phyloP scores from a whole-genome alignment of 35 echinoderm and acorn worm species.

The Antedon bifida region DNA sequence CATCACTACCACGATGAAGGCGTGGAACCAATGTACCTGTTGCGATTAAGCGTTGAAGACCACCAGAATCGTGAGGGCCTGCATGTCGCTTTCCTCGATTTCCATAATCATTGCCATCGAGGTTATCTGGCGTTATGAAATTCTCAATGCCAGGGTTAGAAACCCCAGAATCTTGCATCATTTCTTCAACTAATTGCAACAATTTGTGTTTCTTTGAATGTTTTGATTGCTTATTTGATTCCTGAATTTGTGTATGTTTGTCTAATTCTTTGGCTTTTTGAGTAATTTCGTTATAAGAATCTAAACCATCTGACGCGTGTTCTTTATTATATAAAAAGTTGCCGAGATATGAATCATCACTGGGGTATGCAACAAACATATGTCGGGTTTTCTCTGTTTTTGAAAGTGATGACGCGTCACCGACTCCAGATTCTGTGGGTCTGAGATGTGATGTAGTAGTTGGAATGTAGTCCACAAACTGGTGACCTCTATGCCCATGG shows the following conservation, averaged over 20 bases:
- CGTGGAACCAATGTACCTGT: constrained; percentile 66
- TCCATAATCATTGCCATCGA: background rate
- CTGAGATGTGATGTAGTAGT: no score
- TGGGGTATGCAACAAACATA: no score
- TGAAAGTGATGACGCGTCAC: no score
- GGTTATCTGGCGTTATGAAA: background rate
- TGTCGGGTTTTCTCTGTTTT: no score
- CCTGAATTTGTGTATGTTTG: no score
- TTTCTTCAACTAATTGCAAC: background rate
- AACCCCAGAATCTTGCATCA: background rate
- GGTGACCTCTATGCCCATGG: no score
- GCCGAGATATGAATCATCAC: no score
- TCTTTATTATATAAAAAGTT: background rate
- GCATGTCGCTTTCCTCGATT: constrained; percentile 21
- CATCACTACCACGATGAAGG: constrained; percentile 26
- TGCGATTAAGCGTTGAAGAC: constrained; percentile 53
- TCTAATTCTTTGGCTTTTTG: background rate
- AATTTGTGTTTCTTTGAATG: background rate
- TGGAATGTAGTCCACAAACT: no score
- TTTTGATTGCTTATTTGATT: background rate
- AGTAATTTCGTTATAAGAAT: background rate
- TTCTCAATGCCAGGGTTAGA: background rate
- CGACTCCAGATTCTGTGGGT: no score
- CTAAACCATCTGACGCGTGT: background rate
- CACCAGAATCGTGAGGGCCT: constrained; percentile 64